Evolutionary conservation across 2,113 vertebrate species (phyloP).

Genomic region (Rattus rattus): DNA sequence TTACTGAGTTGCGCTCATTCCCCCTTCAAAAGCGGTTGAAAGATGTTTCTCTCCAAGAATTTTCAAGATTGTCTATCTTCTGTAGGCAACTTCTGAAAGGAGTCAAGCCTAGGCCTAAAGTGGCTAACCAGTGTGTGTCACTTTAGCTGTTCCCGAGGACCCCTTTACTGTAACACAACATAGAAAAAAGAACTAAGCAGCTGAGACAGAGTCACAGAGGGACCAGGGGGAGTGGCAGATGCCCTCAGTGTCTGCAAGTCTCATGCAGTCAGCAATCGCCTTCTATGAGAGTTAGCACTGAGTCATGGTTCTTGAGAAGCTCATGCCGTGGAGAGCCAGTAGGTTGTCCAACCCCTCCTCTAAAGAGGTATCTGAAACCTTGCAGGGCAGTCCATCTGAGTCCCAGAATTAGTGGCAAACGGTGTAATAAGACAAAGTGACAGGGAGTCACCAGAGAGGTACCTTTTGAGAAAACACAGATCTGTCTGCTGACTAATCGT

Average conservation of each 20-base stretch:
- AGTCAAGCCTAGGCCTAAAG: neutral
- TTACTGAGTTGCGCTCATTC: slow-evolving; percentile 9
- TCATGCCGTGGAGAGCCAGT: neutral
- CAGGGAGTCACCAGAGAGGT: neutral
- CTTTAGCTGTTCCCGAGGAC: neutral
- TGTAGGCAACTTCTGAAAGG: neutral
- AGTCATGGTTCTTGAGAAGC: slow-evolving; percentile 2
- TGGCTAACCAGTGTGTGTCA: neutral
- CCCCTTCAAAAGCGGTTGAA: slow-evolving; percentile 42
- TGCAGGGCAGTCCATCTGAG: neutral
- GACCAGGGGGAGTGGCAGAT: neutral
- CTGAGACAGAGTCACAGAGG: neutral
- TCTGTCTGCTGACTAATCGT: neutral
- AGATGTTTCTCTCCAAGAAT: slow-evolving; percentile 22
- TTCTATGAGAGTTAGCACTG: neutral
- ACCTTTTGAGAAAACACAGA: neutral
- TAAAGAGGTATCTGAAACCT: neutral
- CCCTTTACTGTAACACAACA: neutral
- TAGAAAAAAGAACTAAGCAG: neutral
- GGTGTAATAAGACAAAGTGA: neutral
- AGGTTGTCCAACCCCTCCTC: neutral
- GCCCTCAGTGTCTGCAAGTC: neutral
- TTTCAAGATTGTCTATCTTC: slow-evolving; percentile 46
- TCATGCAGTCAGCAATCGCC: neutral
- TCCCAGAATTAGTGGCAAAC: neutral